phyloP scores from a whole-genome alignment of 2,113 vertebrate genomes.

The Craseonycteris thonglongyai region DNA sequence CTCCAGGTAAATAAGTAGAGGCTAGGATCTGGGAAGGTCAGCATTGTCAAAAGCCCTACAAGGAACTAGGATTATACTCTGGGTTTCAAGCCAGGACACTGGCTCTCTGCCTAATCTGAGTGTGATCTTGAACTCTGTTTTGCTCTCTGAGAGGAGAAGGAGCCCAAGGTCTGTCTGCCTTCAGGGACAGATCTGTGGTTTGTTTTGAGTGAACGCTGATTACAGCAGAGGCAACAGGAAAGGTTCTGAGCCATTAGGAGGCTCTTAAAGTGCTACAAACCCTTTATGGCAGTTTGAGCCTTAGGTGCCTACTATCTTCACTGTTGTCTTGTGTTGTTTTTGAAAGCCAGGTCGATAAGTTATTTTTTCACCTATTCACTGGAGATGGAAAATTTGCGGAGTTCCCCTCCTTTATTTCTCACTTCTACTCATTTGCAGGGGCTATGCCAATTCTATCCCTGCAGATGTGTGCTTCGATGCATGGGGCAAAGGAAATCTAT shows the following conservation, averaged over 20 bases:
- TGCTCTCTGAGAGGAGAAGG: not conserved
- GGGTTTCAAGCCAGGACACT: not conserved
- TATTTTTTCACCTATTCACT: not conserved
- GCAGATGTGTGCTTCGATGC: not conserved
- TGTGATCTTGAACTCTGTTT: not conserved
- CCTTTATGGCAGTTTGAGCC: not conserved
- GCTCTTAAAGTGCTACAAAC: not conserved
- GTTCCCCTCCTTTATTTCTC: not conserved
- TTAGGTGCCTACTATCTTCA: not conserved
- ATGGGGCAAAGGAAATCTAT: not conserved
- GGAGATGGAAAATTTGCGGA: not conserved
- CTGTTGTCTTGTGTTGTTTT: not conserved
- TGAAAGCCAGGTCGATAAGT: not conserved
- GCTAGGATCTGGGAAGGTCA: not conserved
- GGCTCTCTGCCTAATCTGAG: not conserved
- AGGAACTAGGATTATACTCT: not conserved
- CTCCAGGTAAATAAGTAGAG: not conserved
- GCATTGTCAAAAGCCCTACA: not conserved
- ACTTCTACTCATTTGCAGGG: not conserved
- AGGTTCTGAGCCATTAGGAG: not conserved
- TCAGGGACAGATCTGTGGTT: not conserved
- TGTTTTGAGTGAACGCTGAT: not conserved
- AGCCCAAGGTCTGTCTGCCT: not conserved
- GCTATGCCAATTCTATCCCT: not conserved
- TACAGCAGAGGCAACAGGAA: too few species aligned